phyloP scores from a whole-genome alignment of 2,113 vertebrate genomes.

The Colinus virginianus region DNA sequence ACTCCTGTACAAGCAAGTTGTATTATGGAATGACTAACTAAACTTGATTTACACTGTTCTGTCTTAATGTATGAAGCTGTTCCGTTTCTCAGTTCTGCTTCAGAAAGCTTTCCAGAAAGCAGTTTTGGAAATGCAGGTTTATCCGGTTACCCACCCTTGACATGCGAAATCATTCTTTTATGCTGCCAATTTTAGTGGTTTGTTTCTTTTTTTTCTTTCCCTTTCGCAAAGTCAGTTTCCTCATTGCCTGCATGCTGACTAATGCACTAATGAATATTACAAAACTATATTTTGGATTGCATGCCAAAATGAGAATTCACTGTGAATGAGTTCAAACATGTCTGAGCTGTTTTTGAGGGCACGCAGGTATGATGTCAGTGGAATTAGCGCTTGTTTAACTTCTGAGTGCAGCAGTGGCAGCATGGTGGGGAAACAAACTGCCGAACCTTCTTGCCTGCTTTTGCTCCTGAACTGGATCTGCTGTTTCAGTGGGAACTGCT shows the following conservation, averaged over 20 bases:
- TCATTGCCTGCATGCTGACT: background rate
- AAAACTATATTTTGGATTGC: background rate
- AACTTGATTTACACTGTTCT: background rate
- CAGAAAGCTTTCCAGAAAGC: slow-evolving; percentile 40
- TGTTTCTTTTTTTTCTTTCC: background rate
- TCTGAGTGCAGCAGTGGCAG: background rate
- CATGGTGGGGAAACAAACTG: background rate
- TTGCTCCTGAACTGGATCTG: background rate
- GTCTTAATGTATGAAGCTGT: slow-evolving; percentile 21
- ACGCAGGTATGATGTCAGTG: background rate
- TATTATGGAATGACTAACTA: slow-evolving; percentile 9
- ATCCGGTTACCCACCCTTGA: slow-evolving; percentile 44
- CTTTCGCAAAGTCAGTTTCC: background rate
- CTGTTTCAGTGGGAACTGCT: background rate
- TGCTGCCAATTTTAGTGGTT: background rate
- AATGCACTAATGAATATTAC: background rate
- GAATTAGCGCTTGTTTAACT: background rate
- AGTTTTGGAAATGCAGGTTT: slow-evolving; percentile 67
- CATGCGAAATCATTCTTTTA: background rate
- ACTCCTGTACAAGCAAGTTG: background rate
- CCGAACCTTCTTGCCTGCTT: background rate
- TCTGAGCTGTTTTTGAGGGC: background rate
- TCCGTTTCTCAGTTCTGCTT: slow-evolving; percentile 54
- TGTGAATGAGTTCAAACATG: background rate
- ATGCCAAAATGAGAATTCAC: background rate